Conservation (phyloP, 2,113 vertebrate species). For the Semnopithecus entellus region DNA sequence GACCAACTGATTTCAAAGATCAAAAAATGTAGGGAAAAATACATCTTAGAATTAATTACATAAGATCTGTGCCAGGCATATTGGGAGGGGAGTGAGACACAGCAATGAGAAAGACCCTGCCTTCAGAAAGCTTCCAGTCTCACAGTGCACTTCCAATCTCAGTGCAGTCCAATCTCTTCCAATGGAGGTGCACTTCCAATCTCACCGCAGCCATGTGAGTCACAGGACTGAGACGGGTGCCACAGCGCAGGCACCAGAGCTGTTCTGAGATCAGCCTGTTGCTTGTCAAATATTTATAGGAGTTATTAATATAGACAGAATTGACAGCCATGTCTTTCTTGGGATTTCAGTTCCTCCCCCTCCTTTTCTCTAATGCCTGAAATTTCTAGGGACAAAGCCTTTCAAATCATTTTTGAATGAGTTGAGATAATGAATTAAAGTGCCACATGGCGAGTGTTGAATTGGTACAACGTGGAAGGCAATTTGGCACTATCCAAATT, state of each 20-base stretch:
- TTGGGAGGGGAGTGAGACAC: background rate
- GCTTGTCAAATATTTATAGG: background rate
- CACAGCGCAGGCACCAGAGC: background rate
- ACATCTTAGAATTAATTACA: background rate
- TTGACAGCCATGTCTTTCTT: background rate
- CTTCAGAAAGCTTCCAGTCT: background rate
- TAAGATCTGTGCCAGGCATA: background rate
- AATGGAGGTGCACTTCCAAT: too few relatives aligned
- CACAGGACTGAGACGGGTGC: background rate
- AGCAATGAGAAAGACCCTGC: background rate
- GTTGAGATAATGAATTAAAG: conserved; percentile 46
- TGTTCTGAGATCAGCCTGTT: conserved; percentile 15
- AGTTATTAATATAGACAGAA: conserved; percentile 45
- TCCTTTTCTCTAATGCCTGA: conserved; percentile 46
- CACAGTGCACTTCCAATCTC: too few relatives aligned
- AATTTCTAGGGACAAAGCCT: conserved; percentile 57
- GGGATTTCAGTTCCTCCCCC: conserved; percentile 39
- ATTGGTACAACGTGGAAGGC: background rate
- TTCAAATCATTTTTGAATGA: conserved; percentile 57
- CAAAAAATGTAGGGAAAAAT: background rate
- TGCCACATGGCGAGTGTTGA: background rate
- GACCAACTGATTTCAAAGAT: conserved; percentile 6
- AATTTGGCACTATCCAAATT: background rate
- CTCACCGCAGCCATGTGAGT: background rate
- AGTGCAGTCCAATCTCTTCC: background rate